Evolutionary conservation across 2,797 vertebrate genomes (phyloP).

Genomic region (Bovichtus variegatus): DNA sequence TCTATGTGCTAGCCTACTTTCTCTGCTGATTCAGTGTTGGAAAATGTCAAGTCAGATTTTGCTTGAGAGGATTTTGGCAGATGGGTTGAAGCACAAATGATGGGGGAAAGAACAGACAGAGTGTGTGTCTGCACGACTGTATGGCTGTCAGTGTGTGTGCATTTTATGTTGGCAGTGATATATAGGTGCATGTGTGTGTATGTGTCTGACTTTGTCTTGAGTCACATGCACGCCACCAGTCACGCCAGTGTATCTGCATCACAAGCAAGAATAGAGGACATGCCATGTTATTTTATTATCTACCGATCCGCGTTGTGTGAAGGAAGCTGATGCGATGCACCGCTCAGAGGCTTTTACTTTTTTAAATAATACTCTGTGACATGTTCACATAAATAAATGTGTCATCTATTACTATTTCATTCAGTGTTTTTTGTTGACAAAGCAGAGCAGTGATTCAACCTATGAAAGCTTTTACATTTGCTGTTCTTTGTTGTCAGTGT

Average conservation of each 20-base stretch:
- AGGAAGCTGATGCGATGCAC: slow-evolving; percentile 53
- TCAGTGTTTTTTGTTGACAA: slow-evolving; percentile 45
- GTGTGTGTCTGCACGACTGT: slow-evolving; percentile 1
- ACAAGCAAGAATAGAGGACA: slow-evolving; percentile 69
- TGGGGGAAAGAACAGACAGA: slow-evolving; percentile 10
- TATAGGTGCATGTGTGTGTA: not conserved
- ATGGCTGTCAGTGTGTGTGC: slow-evolving; percentile 3
- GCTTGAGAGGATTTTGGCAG: slow-evolving; percentile 70
- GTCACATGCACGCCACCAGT: slow-evolving; percentile 59
- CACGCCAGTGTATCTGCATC: slow-evolving; percentile 54
- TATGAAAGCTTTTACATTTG: slow-evolving; percentile 41
- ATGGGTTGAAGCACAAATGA: slow-evolving; percentile 56
- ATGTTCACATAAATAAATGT: slow-evolving; percentile 64
- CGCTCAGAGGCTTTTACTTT: slow-evolving; percentile 54
- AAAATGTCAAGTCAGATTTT: slow-evolving; percentile 79
- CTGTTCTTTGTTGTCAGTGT: slow-evolving; percentile 11
- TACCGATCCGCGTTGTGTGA: slow-evolving; percentile 38
- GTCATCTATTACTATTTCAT: slow-evolving; percentile 47
- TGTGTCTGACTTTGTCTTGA: slow-evolving; percentile 43
- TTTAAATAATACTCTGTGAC: slow-evolving; percentile 59
- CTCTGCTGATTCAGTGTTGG: slow-evolving; percentile 72
- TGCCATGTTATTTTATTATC: slow-evolving; percentile 70
- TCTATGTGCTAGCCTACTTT: slow-evolving; percentile 57
- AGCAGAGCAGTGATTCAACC: slow-evolving; percentile 37
- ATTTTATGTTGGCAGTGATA: not conserved